These are phyloP conservation scores for Cotesia vestalis DNA, from an alignment of 1,140 invertebrate genomes.

Conservation along the genomic window DNA sequence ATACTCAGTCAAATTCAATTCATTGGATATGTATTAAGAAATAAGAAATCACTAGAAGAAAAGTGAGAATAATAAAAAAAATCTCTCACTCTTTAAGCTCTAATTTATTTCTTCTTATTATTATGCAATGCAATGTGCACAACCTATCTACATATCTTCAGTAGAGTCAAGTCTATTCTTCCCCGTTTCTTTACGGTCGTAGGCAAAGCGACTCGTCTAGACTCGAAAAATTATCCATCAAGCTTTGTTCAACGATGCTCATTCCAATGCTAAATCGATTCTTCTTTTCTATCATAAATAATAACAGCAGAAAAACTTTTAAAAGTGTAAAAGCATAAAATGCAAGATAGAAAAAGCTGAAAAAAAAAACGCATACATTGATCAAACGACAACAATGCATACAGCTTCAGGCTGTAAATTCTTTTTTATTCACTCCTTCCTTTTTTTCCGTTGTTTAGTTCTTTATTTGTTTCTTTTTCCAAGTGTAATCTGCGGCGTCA, in stretches of 20 bases:
- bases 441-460: neutral
- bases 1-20: conserved; percentile 24
- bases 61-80: neutral
- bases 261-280: conserved; percentile 23
- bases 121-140: neutral
- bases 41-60: too few relatives aligned
- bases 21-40: neutral
- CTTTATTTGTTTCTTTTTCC: neutral
- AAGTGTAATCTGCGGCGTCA: conserved; percentile 18
- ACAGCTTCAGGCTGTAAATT: neutral
- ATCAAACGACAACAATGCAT: conserved; percentile 10
- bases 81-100: neutral
- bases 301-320: too few relatives aligned
- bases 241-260: conserved; percentile 9
- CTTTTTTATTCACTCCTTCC: conserved; percentile 14
- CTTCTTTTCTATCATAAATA: neutral
- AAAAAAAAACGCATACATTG: conserved; percentile 6
- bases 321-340: conserved; percentile 24
- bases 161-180: too few relatives aligned
- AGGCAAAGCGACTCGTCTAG: neutral
- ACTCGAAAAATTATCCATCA: neutral
- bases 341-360: conserved; percentile 1
- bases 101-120: conserved; percentile 1
- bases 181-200: neutral
- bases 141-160: neutral